Evolutionary conservation across 2,888 invertebrate genomes (phyloP).

Genomic region (Platycnemis pennipes): DNA sequence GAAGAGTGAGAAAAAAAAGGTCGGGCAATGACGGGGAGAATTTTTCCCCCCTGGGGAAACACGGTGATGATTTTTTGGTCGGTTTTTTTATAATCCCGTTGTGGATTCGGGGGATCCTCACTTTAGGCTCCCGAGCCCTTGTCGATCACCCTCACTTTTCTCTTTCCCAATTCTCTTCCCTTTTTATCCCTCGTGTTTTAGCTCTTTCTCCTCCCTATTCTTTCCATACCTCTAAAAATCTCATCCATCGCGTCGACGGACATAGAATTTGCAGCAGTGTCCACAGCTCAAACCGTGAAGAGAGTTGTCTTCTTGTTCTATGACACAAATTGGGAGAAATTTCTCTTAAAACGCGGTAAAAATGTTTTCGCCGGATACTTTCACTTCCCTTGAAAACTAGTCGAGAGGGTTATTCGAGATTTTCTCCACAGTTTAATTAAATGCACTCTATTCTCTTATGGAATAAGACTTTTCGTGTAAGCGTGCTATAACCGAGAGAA

Average conservation of each 20-base stretch:
- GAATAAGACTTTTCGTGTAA: too few relatives aligned
- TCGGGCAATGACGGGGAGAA: not conserved
- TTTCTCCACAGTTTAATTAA: too few relatives aligned
- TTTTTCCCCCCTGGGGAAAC: slow-evolving; percentile 40
- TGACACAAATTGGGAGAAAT: not conserved
- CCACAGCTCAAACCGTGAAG: not conserved
- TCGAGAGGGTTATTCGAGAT: not conserved
- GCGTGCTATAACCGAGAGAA: too few relatives aligned
- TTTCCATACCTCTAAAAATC: not conserved
- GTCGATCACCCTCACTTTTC: not conserved
- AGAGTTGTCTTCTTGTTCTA: not conserved
- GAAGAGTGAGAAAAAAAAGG: not conserved
- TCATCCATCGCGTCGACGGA: slow-evolving; percentile 34
- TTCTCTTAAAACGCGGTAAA: not conserved
- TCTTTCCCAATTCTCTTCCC: not conserved
- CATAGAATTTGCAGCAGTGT: not conserved
- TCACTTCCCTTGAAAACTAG: not conserved
- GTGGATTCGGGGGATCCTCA: slow-evolving; percentile 38
- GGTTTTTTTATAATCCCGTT: slow-evolving; percentile 61
- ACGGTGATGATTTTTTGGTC: slow-evolving; percentile 17
- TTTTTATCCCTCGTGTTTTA: not conserved
- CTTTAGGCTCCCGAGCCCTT: slow-evolving; percentile 12
- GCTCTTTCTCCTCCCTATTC: not conserved
- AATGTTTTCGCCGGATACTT: not conserved
- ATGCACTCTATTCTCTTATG: too few relatives aligned